Percentiles rank a stretch among this genome's conserved stretches.
phyloP scores from a whole-genome alignment of 1,140 invertebrate genomes.

The Onthophagus taurus region DNA sequence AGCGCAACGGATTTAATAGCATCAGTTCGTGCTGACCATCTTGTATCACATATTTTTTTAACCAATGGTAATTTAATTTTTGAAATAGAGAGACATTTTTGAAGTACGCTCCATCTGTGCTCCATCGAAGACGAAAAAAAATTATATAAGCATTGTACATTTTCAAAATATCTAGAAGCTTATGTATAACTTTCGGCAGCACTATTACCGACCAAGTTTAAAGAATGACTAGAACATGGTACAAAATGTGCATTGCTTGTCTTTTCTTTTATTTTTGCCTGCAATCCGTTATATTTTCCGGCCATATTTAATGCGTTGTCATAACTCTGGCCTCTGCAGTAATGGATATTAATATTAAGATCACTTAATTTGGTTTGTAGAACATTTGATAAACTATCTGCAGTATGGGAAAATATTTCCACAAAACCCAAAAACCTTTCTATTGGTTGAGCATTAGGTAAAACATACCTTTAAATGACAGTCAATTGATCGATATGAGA shows the following conservation, averaged over 20 bases:
- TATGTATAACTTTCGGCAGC: constrained; percentile 7
- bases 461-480: constrained; percentile 20
- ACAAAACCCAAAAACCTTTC: constrained; percentile 10
- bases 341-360: no score
- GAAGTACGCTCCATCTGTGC: not conserved
- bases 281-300: constrained; percentile 33
- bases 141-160: not conserved
- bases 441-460: not conserved
- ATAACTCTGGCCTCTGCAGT: constrained; percentile 24
- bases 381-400: not conserved
- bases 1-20: not conserved
- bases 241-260: constrained; percentile 6
- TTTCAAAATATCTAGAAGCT: not conserved
- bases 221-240: constrained; percentile 13
- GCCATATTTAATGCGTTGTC: constrained; percentile 37
- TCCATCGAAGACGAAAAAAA: constrained; percentile 6
- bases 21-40: constrained; percentile 2
- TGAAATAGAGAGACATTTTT: not conserved
- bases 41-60: constrained; percentile 4
- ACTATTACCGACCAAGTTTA: constrained; percentile 10
- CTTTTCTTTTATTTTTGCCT: constrained; percentile 25
- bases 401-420: not conserved
- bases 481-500: constrained; percentile 4
- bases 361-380: no score
- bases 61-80: not conserved